Conservation (phyloP, 2,113 vertebrate species). For the Eurystomus gularis region DNA sequence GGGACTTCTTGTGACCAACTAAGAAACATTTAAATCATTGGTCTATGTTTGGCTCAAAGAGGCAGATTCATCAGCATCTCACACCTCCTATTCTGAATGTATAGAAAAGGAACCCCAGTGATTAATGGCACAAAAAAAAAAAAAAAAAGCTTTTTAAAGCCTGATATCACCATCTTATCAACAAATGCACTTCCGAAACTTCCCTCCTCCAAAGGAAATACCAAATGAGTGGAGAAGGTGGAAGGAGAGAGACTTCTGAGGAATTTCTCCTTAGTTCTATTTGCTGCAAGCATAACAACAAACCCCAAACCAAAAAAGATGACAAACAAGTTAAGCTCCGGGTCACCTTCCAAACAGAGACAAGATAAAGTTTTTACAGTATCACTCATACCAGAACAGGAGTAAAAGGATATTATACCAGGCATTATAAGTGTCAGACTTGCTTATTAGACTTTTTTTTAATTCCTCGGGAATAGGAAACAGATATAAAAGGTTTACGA, state of each 20-base stretch:
- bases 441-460: background rate
- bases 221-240: background rate
- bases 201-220: background rate
- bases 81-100: background rate
- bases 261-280: background rate
- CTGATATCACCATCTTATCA: background rate
- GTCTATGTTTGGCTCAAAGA: background rate
- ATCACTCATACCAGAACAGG: background rate
- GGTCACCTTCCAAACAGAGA: background rate
- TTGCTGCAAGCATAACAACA: background rate
- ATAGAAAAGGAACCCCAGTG: background rate
- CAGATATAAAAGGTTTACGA: background rate
- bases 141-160: background rate
- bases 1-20: background rate
- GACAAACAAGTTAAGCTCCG: background rate
- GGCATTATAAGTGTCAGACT: background rate
- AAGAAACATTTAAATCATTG: background rate
- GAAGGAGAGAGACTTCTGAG: background rate
- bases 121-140: background rate
- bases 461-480: background rate
- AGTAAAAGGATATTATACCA: background rate
- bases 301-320: background rate
- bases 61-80: background rate
- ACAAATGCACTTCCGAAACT: background rate
- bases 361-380: background rate